Conservation (phyloP, 2,888 invertebrate genomes). For the Steinernema hermaphroditum region DNA sequence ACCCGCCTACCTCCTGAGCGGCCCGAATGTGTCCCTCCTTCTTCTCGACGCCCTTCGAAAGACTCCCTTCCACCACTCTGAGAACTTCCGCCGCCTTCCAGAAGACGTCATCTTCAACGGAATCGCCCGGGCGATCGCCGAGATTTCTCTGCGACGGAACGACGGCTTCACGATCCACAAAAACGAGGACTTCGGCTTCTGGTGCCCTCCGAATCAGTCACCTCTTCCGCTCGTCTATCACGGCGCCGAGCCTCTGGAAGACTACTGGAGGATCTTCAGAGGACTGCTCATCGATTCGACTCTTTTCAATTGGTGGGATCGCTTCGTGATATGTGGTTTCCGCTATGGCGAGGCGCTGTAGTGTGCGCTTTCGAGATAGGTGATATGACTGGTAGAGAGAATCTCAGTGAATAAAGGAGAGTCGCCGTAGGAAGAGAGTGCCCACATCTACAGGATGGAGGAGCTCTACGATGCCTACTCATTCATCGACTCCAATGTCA, state of each 20-base stretch:
- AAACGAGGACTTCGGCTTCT: neutral
- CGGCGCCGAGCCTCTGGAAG: neutral
- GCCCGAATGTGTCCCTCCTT: neutral
- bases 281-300: neutral
- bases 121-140: conserved; percentile 26
- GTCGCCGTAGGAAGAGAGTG: no score
- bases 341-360: neutral
- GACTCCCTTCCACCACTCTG: neutral
- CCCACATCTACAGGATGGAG: no score
- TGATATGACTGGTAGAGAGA: neutral
- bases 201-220: neutral
- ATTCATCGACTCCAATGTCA: no score
- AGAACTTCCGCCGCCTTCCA: conserved; percentile 40
- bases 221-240: neutral
- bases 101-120: conserved; percentile 52
- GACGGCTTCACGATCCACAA: neutral
- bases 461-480: no score
- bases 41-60: neutral
- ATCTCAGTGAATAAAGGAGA: neutral
- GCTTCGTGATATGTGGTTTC: neutral
- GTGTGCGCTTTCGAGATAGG: neutral
- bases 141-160: neutral
- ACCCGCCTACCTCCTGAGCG: conserved; percentile 1
- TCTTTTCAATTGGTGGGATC: neutral
- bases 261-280: neutral